Evolutionary conservation across 2,797 vertebrate species (phyloP).

Genomic region (Chaunax sp.): DNA sequence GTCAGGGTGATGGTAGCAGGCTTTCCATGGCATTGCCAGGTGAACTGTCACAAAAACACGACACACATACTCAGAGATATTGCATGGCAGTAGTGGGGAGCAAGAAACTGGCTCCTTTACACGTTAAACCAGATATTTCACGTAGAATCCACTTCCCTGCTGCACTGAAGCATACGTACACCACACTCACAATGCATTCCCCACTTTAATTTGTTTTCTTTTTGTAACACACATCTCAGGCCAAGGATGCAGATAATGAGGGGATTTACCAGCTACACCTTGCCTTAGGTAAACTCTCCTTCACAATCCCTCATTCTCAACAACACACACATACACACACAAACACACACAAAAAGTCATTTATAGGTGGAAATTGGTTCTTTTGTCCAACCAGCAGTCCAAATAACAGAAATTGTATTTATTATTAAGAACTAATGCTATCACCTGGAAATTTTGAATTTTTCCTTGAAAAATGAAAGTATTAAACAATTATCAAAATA

Average conservation of each 20-base stretch:
- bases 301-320: not conserved
- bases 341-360: too few relatives aligned
- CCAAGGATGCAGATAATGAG: conserved; percentile 18
- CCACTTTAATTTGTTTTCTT: conserved; percentile 43
- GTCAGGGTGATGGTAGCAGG: conserved; percentile 41
- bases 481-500: too few relatives aligned
- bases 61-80: conserved; percentile 45
- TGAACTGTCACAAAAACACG: conserved; percentile 52
- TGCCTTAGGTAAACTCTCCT: conserved; percentile 6
- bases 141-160: conserved; percentile 62
- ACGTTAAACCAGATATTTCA: conserved; percentile 77
- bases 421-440: too few relatives aligned
- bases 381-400: too few relatives aligned
- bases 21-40: conserved; percentile 58
- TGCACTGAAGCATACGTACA: conserved; percentile 58
- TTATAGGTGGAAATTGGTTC: too few relatives aligned
- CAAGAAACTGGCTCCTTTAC: conserved; percentile 62
- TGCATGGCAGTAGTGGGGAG: conserved; percentile 31
- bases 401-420: too few relatives aligned
- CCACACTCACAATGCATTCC: conserved; percentile 17
- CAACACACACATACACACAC: not conserved
- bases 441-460: too few relatives aligned
- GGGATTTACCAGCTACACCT: conserved; percentile 18
- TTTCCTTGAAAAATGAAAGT: too few relatives aligned
- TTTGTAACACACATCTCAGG: conserved; percentile 25